Base-by-base conservation (phyloP, 2,113 vertebrate species). In the Daphoenositta chrysoptera region DNA sequence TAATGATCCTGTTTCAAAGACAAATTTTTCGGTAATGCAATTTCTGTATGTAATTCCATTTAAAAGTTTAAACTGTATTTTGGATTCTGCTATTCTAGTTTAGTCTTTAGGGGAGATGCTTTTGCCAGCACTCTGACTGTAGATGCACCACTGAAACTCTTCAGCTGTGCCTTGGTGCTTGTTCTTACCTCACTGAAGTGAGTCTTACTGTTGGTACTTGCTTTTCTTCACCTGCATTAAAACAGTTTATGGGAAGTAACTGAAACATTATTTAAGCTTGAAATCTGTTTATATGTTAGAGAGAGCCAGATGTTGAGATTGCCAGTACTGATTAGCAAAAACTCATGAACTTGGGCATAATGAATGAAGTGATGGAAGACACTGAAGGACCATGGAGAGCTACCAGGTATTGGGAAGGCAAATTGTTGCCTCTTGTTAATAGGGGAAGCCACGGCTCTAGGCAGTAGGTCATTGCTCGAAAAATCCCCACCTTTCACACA, bases 361-460 rank as follows among this genome's bases (percentile, higher is more conserved):
- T 14, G 53, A 61, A 23, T 15, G 18, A 77, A n/a, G 33, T 5
- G 47, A 57, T 27, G 1, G 53, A 66, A 40, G 51, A 56, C 33
- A 5, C 35, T 75, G 80, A 94, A 96, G 96, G 63, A 97, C 92
- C 94, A 78, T 87, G 96, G 96, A 97, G 93, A 97, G 96, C 93
- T 90, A 90, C 88, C 0, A 0, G 13, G 20, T 53, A 6, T 6
- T 58, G 79, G 71, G 76, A 64, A 53, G 37, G 37, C 47, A 20
- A 22, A 8, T 26, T 15, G 3, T 75, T 3, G 5, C 61, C 22
- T 89, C 19, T 15, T 9, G 14, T 20, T 20, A 2, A 6, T 5
- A 27, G 21, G 24, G 35, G 17, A 56, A 87, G 13, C 37, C 3
- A 1, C 7, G 2, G 16, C 40, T n/a, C 51, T 8, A 8, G 54